Evolutionary conservation across 1,140 invertebrate species (phyloP).

Genomic region (Plodia interpunctella): DNA sequence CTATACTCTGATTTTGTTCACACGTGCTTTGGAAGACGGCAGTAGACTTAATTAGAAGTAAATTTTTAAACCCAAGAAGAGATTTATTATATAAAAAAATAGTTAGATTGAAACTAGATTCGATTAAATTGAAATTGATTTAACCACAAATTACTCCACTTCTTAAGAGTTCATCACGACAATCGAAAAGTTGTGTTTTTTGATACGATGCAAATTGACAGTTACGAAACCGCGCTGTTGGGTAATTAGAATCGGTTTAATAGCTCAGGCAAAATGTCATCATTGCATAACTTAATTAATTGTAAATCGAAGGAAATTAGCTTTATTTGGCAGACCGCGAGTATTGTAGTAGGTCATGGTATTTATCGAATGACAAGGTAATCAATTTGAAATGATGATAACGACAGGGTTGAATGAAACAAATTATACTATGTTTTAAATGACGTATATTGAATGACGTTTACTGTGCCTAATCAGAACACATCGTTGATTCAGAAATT

Average conservation of each 20-base stretch:
- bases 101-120: neutral
- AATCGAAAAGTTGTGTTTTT: neutral
- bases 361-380: neutral
- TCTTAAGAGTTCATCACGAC: neutral
- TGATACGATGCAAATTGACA: neutral
- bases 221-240: neutral
- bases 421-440: too few relatives aligned
- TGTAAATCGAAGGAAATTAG: neutral
- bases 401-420: neutral
- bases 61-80: too few relatives aligned
- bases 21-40: too few relatives aligned
- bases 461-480: too few relatives aligned
- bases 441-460: too few relatives aligned
- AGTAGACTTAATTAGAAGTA: too few relatives aligned
- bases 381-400: neutral
- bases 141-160: neutral
- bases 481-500: too few relatives aligned
- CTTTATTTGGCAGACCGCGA: neutral
- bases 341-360: neutral
- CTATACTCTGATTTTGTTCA: too few relatives aligned
- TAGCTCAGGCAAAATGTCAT: neutral
- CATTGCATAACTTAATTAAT: neutral
- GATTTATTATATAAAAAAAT: too few relatives aligned
- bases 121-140: neutral
- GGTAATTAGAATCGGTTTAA: neutral